Evolutionary conservation across 2,797 vertebrate species (phyloP).

Genomic region (Botia kubotai): DNA sequence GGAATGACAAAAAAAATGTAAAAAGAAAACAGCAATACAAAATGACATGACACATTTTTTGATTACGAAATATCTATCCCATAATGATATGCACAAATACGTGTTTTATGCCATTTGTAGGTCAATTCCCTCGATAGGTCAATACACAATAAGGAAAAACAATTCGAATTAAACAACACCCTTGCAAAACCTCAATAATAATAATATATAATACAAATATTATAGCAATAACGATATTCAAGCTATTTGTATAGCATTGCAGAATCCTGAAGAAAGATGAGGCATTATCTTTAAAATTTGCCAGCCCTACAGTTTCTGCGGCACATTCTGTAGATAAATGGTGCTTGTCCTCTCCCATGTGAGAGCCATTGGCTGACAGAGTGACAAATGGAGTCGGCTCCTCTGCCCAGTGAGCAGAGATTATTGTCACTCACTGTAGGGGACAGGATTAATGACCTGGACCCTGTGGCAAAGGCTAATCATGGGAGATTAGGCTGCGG

Average conservation of each 20-base stretch:
- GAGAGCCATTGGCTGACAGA: constrained; percentile 67
- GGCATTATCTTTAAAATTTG: constrained; percentile 23
- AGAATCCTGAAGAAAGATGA: constrained; percentile 13
- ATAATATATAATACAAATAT: too few species aligned
- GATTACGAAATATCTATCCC: background rate
- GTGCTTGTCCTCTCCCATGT: constrained; percentile 65
- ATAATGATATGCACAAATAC: background rate
- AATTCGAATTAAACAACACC: background rate
- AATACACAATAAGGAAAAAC: too few species aligned
- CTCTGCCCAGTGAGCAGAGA: constrained; percentile 69
- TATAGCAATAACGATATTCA: background rate
- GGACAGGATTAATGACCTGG: constrained; percentile 71
- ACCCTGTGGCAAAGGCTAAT: constrained; percentile 73
- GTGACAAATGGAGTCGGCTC: constrained; percentile 69
- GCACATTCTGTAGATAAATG: constrained; percentile 62
- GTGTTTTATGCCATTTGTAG: background rate
- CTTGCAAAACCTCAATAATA: background rate
- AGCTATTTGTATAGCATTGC: background rate
- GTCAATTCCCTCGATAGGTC: background rate
- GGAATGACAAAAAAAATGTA: background rate
- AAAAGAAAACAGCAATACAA: background rate
- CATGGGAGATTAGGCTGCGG: constrained; percentile 68
- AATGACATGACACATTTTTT: background rate
- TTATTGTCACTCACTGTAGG: constrained; percentile 72
- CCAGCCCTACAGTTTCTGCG: constrained; percentile 51